Conservation (phyloP, 2,888 invertebrate species). For the Himalopsyche japonica region DNA sequence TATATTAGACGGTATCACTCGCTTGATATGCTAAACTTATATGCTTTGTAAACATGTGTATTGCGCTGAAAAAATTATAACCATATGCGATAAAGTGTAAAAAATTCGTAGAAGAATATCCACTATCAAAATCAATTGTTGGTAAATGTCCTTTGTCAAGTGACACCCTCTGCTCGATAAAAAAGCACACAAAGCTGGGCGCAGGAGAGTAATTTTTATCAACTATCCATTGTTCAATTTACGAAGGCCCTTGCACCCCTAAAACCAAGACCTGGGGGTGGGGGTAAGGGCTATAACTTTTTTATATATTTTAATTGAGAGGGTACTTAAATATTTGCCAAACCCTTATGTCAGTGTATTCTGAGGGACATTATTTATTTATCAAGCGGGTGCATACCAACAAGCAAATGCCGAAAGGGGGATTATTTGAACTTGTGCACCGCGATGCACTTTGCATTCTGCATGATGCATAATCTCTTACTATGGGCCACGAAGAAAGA, state of each 20-base stretch:
- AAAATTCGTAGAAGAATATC: constrained; percentile 19
- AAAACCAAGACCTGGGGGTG: not conserved
- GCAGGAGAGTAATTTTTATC: constrained; percentile 40
- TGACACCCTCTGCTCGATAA: constrained; percentile 33
- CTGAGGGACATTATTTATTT: constrained; percentile 47
- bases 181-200: constrained; percentile 36
- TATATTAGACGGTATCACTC: not conserved
- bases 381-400: constrained; percentile 41
- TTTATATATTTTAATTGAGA: constrained; percentile 43
- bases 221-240: constrained; percentile 40
- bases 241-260: constrained; percentile 18
- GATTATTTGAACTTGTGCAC: constrained; percentile 27
- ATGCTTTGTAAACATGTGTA: not conserved
- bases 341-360: constrained; percentile 47
- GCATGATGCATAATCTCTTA: not conserved
- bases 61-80: constrained; percentile 21
- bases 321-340: constrained; percentile 52
- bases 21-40: not conserved
- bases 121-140: constrained; percentile 40
- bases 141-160: constrained; percentile 34
- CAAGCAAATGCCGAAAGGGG: constrained; percentile 26
- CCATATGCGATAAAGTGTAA: constrained; percentile 35
- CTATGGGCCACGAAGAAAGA: not conserved
- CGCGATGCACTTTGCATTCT: constrained; percentile 20
- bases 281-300: constrained; percentile 30